Percentiles rank a stretch among this genome's conserved stretches.
These are phyloP conservation scores for Ctenoplectra terminalis DNA, from an alignment of 1,140 invertebrate genomes.

Conservation along the genomic window DNA sequence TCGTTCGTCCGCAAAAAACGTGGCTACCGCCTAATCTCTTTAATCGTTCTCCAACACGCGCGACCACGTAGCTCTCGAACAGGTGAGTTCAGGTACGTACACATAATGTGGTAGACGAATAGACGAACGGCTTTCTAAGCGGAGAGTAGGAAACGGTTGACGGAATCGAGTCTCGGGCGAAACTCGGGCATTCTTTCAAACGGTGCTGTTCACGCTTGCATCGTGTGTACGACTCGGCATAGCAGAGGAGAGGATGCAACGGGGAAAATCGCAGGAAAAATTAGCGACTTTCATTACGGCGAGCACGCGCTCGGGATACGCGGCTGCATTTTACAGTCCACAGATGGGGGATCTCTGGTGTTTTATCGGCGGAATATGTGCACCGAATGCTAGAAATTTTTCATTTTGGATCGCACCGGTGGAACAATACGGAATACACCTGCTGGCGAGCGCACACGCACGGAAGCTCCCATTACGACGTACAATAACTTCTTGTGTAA, in stretches of 20 bases:
- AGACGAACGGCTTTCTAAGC: constrained; percentile 26
- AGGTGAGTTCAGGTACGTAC: not conserved
- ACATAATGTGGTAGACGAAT: not conserved
- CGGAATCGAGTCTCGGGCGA: constrained; percentile 27
- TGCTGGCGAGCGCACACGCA: not conserved
- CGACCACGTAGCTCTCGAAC: not conserved
- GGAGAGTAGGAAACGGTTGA: constrained; percentile 5
- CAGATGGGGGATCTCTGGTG: not conserved
- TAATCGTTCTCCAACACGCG: constrained; percentile 27
- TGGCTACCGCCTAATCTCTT: constrained; percentile 33
- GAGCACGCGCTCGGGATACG: not conserved
- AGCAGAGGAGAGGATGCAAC: not conserved
- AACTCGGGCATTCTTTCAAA: constrained; percentile 51
- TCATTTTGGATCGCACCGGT: not conserved
- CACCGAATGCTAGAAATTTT: not conserved
- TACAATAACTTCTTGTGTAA: constrained; percentile 50
- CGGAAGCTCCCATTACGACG: constrained; percentile 34
- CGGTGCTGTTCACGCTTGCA: not conserved
- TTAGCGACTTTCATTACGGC: constrained; percentile 44
- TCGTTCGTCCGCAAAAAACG: not conserved
- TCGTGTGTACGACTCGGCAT: not conserved
- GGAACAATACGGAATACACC: constrained; percentile 2
- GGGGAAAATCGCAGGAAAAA: constrained; percentile 15
- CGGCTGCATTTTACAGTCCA: not conserved
- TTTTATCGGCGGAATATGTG: not conserved